Evolutionary conservation across 1,140 invertebrate genomes (phyloP).

Genomic region (Diorhabda carinulata): DNA sequence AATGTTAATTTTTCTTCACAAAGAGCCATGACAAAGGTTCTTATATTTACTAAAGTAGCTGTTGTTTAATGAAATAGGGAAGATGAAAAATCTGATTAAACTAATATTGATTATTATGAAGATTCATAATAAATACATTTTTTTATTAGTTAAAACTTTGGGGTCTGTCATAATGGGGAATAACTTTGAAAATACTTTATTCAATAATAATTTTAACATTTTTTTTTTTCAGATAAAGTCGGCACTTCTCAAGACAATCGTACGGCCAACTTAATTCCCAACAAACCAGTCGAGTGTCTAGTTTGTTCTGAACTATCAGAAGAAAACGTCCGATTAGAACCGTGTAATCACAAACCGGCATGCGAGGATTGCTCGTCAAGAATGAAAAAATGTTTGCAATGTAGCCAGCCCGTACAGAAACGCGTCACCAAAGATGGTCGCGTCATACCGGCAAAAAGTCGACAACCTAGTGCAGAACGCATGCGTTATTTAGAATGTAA

Average conservation of each 20-base stretch:
- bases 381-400: slow-evolving; percentile 78
- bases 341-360: slow-evolving; percentile 70
- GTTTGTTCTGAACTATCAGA: slow-evolving; percentile 67
- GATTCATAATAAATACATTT: too few relatives aligned
- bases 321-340: slow-evolving; percentile 64
- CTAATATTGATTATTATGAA: too few relatives aligned
- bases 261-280: slow-evolving; percentile 24
- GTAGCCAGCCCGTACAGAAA: slow-evolving; percentile 58
- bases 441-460: slow-evolving; percentile 50
- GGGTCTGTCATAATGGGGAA: too few relatives aligned
- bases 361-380: slow-evolving; percentile 73
- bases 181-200: too few relatives aligned
- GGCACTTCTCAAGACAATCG: slow-evolving; percentile 42
- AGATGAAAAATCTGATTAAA: too few relatives aligned
- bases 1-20: too few relatives aligned
- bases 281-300: slow-evolving; percentile 60
- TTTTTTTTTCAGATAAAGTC: slow-evolving; percentile 25
- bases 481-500: slow-evolving; percentile 76
- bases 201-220: too few relatives aligned
- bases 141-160: too few relatives aligned
- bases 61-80: too few relatives aligned
- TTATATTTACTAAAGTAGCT: too few relatives aligned
- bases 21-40: too few relatives aligned
- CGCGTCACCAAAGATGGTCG: slow-evolving; percentile 54
- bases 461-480: slow-evolving; percentile 61